phyloP scores from a whole-genome alignment of 2,888 invertebrate species.

The Phytoseiulus persimilis region DNA sequence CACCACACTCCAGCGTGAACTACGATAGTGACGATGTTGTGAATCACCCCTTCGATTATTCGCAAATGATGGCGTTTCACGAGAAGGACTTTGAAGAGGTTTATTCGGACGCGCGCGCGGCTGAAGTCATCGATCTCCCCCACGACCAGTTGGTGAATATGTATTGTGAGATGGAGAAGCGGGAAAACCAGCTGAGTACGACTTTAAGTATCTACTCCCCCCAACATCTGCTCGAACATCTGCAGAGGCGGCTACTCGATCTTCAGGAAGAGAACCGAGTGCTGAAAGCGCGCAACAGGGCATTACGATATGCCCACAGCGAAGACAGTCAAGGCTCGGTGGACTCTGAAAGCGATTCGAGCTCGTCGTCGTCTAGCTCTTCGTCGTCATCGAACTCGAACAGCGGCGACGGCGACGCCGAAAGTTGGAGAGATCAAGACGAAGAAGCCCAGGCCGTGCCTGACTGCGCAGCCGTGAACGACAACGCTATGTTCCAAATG shows the following conservation, averaged over 20 bases:
- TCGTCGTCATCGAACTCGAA: not conserved
- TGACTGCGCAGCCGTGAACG: slow-evolving; percentile 33
- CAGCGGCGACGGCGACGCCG: not conserved
- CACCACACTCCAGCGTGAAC: slow-evolving; percentile 26
- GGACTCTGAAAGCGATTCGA: slow-evolving; percentile 30
- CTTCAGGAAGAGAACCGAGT: slow-evolving; percentile 25
- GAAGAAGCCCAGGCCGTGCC: slow-evolving; percentile 14
- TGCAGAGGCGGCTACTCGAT: slow-evolving; percentile 19
- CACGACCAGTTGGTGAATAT: slow-evolving; percentile 24
- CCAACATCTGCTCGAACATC: slow-evolving; percentile 24
- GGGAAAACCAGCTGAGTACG: slow-evolving; percentile 12
- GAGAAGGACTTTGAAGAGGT: slow-evolving; percentile 36
- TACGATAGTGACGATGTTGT: slow-evolving; percentile 22
- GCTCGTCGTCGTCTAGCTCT: not conserved
- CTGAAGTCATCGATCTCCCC: slow-evolving; percentile 26
- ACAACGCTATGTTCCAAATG: slow-evolving; percentile 33
- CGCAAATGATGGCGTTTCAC: slow-evolving; percentile 25
- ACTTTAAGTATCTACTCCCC: slow-evolving; percentile 25
- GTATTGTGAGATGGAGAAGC: slow-evolving; percentile 33
- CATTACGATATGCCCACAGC: slow-evolving; percentile 20
- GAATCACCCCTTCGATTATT: slow-evolving; percentile 14
- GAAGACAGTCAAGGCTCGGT: slow-evolving; percentile 34
- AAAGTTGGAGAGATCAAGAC: not conserved
- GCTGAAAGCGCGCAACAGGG: slow-evolving; percentile 24
- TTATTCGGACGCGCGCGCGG: slow-evolving; percentile 24